Evolutionary conservation across 2,888 invertebrate species (phyloP), one percentile per base, ranked within the genome.

Genomic region (Idaea straminata): DNA sequence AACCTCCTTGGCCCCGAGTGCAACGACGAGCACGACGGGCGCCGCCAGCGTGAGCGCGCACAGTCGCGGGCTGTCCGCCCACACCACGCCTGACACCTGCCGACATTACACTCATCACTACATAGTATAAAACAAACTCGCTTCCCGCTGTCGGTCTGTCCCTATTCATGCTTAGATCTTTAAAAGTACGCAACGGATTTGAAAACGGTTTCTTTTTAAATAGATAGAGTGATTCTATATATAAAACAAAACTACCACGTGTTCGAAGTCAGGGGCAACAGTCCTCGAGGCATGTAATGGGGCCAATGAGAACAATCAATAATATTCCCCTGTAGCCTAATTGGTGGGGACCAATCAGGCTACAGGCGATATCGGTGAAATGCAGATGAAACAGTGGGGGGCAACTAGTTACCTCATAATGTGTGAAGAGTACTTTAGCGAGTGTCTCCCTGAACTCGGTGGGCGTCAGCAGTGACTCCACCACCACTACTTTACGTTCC

Each of bases 401-500:
- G 3, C 57, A 57, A 57, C 10, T 57, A 57, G 10, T 57, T 83
- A 97, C 97, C 94, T 99, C 98, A 90, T 97, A 99, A 84, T 99
- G 98, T 65, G 95, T 94, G 83, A 98, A 99, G n/a, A 99, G 90
- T 25, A 98, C 98, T 85, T 96, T 96, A 0, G 98, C 98, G 10
- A 99, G 90, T 0, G 96, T 96, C 80, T 99, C 97, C 68, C 98
- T 93, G 82, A 98, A 96, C 64, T 95, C 86, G 0, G 97, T 96
- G 95, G 96, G 96, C 47, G 96, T 96, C 25, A 99, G 94, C 13
- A 98, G 92, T 5, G 98, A 98, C 88, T 99, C 99, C 25, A 99
- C 96, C 38, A 99, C 94, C 5, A 99, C 96, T 57, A 99, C 95
- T 83, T 97, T 96, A 34, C 98, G 94, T 79, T 98, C 99, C 87